Conservation (phyloP, 2,797 vertebrate species). For the Arremon brunneinucha region DNA sequence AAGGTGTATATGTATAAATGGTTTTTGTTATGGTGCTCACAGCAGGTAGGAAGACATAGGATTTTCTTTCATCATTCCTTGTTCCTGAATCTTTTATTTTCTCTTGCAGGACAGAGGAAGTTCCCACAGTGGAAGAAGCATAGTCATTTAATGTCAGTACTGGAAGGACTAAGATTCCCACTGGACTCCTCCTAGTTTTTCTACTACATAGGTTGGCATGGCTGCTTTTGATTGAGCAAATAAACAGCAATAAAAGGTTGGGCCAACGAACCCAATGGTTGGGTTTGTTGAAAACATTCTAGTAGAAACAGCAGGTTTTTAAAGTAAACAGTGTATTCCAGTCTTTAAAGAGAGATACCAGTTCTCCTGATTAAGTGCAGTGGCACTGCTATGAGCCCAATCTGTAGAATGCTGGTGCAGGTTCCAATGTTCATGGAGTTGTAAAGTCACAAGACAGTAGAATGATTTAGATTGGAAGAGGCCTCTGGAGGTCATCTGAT, state of each 20-base stretch:
- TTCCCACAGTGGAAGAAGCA: constrained; percentile 87
- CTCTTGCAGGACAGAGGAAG: constrained; percentile 82
- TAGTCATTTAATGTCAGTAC: constrained; percentile 80
- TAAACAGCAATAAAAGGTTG: neutral
- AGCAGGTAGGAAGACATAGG: neutral
- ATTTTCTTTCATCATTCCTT: neutral
- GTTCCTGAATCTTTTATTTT: constrained; percentile 18
- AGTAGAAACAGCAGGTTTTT: neutral
- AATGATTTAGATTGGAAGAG: neutral
- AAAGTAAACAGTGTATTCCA: neutral
- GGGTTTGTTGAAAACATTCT: neutral
- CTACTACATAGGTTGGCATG: neutral
- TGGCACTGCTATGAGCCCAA: neutral
- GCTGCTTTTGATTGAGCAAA: neutral
- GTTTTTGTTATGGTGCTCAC: neutral
- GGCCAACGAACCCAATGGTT: neutral
- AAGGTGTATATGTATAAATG: neutral
- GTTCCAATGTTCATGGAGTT: neutral
- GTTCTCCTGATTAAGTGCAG: neutral
- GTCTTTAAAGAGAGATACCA: neutral
- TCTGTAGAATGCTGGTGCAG: neutral
- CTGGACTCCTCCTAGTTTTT: neutral
- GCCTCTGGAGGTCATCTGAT: neutral
- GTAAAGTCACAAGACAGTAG: neutral
- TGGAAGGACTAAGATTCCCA: neutral